phyloP scores from a whole-genome alignment of 2,113 vertebrate genomes.

The Cynoglossus semilaevis region DNA sequence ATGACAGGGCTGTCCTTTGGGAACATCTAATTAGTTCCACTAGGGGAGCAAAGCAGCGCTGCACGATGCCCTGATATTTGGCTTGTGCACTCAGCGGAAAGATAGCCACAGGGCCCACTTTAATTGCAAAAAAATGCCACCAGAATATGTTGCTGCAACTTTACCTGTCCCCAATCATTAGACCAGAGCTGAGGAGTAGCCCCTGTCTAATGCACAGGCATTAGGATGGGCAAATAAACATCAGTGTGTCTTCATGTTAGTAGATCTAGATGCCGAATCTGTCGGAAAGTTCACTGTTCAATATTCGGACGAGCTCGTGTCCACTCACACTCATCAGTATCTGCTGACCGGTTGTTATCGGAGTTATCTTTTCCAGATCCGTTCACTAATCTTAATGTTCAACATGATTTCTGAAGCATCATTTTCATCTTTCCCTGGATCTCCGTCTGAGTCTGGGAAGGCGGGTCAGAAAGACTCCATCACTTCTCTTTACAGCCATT shows the following conservation, averaged over 20 bases:
- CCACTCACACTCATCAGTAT: constrained; percentile 25
- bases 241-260: constrained; percentile 34
- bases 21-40: constrained; percentile 77
- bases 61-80: constrained; percentile 72
- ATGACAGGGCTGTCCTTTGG: constrained; percentile 74
- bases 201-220: constrained; percentile 29
- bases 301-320: constrained; percentile 10
- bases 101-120: constrained; percentile 69
- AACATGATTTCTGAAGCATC: no score
- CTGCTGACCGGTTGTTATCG: no score
- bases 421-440: no score
- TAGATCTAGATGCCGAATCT: constrained; percentile 34
- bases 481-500: no score
- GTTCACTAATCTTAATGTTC: no score
- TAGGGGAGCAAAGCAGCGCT: constrained; percentile 69
- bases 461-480: no score
- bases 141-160: constrained; percentile 61
- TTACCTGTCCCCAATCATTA: constrained; percentile 64
- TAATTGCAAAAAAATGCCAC: constrained; percentile 74
- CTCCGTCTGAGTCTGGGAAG: no score
- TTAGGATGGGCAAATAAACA: constrained; percentile 29
- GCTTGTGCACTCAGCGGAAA: constrained; percentile 69
- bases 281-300: constrained; percentile 5
- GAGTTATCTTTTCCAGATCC: no score
- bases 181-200: constrained; percentile 39